phyloP scores from a whole-genome alignment of 2,797 vertebrate genomes.

The Miichthys miiuy region DNA sequence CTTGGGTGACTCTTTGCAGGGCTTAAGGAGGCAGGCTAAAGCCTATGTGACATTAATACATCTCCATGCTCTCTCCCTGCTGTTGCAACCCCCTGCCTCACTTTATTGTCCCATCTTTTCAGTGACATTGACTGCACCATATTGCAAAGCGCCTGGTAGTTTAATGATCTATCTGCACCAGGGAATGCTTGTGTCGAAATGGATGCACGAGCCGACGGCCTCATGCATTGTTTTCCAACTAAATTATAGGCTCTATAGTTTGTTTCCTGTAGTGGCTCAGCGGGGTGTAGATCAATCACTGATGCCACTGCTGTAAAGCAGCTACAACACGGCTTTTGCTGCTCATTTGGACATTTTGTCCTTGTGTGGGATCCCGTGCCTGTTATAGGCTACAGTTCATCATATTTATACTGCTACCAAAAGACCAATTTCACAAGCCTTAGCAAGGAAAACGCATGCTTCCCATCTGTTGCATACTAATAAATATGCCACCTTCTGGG shows the following conservation, averaged over 20 bases:
- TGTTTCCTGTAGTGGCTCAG: constrained; percentile 90
- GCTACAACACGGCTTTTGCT: constrained; percentile 85
- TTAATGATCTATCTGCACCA: constrained; percentile 91
- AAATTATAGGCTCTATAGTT: constrained; percentile 91
- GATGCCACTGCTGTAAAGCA: constrained; percentile 84
- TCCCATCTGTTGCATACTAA: constrained; percentile 98
- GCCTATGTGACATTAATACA: constrained; percentile 86
- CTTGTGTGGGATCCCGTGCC: constrained; percentile 88
- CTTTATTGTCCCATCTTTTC: constrained; percentile 83
- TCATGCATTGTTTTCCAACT: constrained; percentile 81
- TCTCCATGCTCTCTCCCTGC: constrained; percentile 78
- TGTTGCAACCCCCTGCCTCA: constrained; percentile 77
- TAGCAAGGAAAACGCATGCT: constrained; percentile 95
- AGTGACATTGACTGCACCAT: constrained; percentile 89
- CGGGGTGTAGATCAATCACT: constrained; percentile 94
- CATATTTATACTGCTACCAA: constrained; percentile 99
- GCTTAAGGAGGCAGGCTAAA: constrained; percentile 86
- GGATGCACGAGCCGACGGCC: constrained; percentile 85
- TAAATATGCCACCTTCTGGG: constrained; percentile 98
- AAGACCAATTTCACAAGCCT: constrained; percentile 98
- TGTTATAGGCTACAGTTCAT: constrained; percentile 93
- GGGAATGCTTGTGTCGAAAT: constrained; percentile 89
- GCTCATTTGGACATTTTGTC: constrained; percentile 95
- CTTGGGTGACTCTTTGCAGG: constrained; percentile 87
- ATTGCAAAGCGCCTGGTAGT: constrained; percentile 85